A percentile compares a stretch with the other conserved stretches of the same genome.
Evolutionary conservation across 2,113 vertebrate genomes (phyloP).

Genomic region (Brachypodius melanocephalos): DNA sequence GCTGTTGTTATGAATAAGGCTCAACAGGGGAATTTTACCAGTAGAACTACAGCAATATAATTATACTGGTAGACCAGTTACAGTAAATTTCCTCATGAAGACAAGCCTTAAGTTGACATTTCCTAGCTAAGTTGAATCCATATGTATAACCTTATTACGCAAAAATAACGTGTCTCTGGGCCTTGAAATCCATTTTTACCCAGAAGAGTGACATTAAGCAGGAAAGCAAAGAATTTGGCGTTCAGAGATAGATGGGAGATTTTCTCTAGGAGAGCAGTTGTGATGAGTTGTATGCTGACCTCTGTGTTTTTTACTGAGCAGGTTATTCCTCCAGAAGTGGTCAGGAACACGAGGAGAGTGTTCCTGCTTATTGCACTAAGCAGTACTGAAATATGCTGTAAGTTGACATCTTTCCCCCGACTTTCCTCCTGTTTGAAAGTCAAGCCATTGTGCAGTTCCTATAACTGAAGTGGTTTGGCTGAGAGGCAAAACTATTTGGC

Average conservation of each 20-base stretch:
- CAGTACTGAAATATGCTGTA: not conserved
- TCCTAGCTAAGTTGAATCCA: conserved; percentile 62
- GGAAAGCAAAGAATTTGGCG: conserved; percentile 20
- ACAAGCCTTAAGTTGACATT: conserved; percentile 61
- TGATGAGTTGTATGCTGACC: not conserved
- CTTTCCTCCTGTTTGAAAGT: not conserved
- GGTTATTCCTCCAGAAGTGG: not conserved
- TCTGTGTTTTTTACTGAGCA: not conserved
- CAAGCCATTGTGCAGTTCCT: not conserved
- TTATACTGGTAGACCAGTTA: conserved; percentile 48
- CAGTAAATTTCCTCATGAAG: conserved; percentile 56
- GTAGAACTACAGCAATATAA: conserved; percentile 44
- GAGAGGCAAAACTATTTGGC: not conserved
- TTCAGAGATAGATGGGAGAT: not conserved
- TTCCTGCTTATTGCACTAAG: not conserved
- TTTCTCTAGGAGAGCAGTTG: not conserved
- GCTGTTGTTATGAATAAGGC: conserved; percentile 44
- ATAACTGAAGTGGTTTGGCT: not conserved
- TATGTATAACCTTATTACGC: conserved; percentile 40
- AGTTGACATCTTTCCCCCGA: not conserved
- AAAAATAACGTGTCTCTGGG: conserved; percentile 24
- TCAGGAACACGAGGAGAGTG: not conserved
- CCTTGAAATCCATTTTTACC: conserved; percentile 41
- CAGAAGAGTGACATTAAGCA: conserved; percentile 23
- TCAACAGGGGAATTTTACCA: conserved; percentile 53